Evolutionary conservation across 2,113 vertebrate genomes (phyloP).

Genomic region (Marcusenius ussheri): DNA sequence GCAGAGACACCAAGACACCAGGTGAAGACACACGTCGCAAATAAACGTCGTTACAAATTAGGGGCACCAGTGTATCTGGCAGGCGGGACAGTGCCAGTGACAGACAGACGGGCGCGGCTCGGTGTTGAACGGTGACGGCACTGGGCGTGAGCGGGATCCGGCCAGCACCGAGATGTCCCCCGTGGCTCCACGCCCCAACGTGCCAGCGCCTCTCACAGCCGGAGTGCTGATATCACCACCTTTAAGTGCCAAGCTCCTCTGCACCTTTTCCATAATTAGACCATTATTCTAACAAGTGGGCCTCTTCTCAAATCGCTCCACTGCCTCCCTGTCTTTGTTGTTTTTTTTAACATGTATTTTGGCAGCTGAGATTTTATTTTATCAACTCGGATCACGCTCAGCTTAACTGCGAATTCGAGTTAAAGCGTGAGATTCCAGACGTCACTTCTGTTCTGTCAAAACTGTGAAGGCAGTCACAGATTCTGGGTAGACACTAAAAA

Average conservation of each 20-base stretch:
- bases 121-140: neutral
- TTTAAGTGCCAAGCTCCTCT: conserved; percentile 49
- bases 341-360: conserved; percentile 21
- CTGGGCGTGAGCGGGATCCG: neutral
- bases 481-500: neutral
- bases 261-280: conserved; percentile 67
- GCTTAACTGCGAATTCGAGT: conserved; percentile 24
- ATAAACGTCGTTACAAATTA: neutral
- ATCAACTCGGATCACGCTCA: conserved; percentile 39
- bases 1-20: neutral
- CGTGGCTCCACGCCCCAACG: conserved; percentile 51
- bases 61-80: neutral
- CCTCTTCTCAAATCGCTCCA: conserved; percentile 40
- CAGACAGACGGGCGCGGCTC: neutral
- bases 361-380: conserved; percentile 48
- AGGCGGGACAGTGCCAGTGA: neutral
- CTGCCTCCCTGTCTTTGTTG: conserved; percentile 18
- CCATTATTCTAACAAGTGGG: conserved; percentile 61
- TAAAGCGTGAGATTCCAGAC: conserved; percentile 36
- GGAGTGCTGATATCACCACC: conserved; percentile 56
- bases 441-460: conserved; percentile 8
- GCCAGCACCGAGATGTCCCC: conserved; percentile 13
- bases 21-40: neutral
- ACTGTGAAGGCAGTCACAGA: neutral
- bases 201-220: conserved; percentile 61